A percentile compares a stretch with the other conserved stretches of the same genome.
These are phyloP conservation scores for Formica exsecta DNA, from an alignment of 1,140 invertebrate genomes.

Conservation along the genomic window DNA sequence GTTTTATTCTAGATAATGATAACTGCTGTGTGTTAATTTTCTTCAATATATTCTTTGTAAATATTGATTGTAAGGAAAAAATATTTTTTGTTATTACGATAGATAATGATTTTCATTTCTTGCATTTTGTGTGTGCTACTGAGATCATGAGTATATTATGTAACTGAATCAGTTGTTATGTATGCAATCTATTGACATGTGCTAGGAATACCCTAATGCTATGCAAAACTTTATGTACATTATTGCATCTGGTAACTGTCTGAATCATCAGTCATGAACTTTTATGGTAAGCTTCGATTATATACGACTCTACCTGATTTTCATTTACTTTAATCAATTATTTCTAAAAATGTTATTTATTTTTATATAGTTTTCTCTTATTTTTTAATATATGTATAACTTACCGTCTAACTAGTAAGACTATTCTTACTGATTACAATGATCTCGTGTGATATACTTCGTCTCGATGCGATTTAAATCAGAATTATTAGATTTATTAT, in stretches of 20 bases:
- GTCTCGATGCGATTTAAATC: not conserved
- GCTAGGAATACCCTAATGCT: slow-evolving; percentile 10
- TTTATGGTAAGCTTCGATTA: not conserved
- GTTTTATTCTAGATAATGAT: slow-evolving; percentile 35
- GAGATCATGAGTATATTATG: slow-evolving; percentile 18
- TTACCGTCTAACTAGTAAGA: not conserved
- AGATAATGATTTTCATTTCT: slow-evolving; percentile 30
- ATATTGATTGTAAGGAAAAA: slow-evolving; percentile 6
- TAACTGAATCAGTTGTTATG: slow-evolving; percentile 39
- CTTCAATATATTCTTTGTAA: not conserved
- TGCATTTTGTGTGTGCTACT: slow-evolving; percentile 9
- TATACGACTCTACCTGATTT: not conserved
- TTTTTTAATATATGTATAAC: not conserved
- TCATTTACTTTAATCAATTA: not conserved
- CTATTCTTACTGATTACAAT: not conserved
- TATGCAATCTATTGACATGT: slow-evolving; percentile 28
- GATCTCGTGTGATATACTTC: not conserved
- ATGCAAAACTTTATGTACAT: slow-evolving; percentile 1
- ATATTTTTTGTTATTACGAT: not conserved
- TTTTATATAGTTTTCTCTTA: not conserved
- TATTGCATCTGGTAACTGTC: not conserved
- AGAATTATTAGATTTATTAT: not conserved
- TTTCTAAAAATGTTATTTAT: not conserved
- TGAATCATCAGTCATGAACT: not conserved
- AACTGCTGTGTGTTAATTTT: not conserved